Percentiles rank a stretch among this genome's conserved stretches.
phyloP scores from a whole-genome alignment of 2,797 vertebrate species.

The Chaenodraco wilsoni region DNA sequence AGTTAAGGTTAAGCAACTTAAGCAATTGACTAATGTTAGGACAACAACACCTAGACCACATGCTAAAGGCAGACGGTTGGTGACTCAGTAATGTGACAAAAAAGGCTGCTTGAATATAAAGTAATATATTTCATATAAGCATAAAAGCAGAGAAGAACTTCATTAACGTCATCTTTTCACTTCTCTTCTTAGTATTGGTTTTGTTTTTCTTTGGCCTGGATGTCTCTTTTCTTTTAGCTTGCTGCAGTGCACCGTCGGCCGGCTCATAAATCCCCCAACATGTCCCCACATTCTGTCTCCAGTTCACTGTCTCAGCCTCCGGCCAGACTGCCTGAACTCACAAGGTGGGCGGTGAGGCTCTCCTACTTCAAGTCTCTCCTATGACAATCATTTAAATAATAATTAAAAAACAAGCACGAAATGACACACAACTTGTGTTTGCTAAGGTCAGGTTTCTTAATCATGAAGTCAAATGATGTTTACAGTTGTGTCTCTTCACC shows the following conservation, averaged over 20 bases:
- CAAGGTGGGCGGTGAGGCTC: constrained; percentile 38
- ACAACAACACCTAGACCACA: not conserved
- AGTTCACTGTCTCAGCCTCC: constrained; percentile 48
- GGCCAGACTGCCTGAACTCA: constrained; percentile 44
- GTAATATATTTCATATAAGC: not conserved
- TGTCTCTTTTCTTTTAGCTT: constrained; percentile 18
- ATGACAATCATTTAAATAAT: constrained; percentile 37
- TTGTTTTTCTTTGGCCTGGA: constrained; percentile 34
- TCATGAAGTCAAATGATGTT: not conserved
- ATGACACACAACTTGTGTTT: constrained; percentile 1
- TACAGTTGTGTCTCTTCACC: not conserved
- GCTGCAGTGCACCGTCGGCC: constrained; percentile 30
- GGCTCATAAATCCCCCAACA: constrained; percentile 50
- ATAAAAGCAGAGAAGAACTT: not conserved
- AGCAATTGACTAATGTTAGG: not conserved
- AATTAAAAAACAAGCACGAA: constrained; percentile 15
- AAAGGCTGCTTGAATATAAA: not conserved
- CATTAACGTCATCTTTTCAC: not conserved
- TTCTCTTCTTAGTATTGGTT: constrained; percentile 8
- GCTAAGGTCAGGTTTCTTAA: not conserved
- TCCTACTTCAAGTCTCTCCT: constrained; percentile 43
- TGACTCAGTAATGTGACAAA: not conserved
- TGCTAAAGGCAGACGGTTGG: not conserved
- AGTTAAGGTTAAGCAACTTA: not conserved
- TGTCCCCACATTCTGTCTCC: constrained; percentile 55